Base-by-base conservation (phyloP, 1,140 invertebrate genomes). In the Propsilocerus akamusi region DNA sequence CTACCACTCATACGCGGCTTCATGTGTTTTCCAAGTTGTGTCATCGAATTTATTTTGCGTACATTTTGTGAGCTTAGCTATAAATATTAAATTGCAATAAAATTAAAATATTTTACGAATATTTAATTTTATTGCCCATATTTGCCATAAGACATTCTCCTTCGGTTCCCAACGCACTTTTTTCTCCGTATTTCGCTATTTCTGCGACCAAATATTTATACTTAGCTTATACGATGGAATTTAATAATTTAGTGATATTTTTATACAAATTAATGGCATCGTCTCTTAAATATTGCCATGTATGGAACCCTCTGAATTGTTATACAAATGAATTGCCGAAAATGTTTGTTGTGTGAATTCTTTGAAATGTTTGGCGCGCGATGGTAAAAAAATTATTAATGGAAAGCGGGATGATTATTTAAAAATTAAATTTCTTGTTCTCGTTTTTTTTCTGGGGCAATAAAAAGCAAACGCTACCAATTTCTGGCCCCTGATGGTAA, bases 71-170 rank as follows among this genome's bases (percentile, higher is more conserved):
- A n/a, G n/a, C n/a, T n/a, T n/a, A 7, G 34, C 17, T 5, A 41
- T 41, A 41, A 41, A 41, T 41, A 41, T 20, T 41, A 41, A 41
- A 41, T 41, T 20, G 34, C 22, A 41, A 41, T 41, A 41, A 41
- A 41, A 41, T 41, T 41, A 41, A 41, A 41, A 41, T 41, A 41
- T 41, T 41, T 41, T 20, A 41, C 34, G 34, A 41, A 41, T 41
- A 41, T 41, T 41, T 41, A 41, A 41, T 41, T 41, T 41, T 41
- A 41, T 41, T 41, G 34, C 34, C 34, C 34, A 41, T 41, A 41
- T 41, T 41, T 41, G 34, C 34, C 22, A 20, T 20, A 41, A 20
- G 34, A n/a, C n/a, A n/a, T n/a, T n/a, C n/a, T n/a, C n/a, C n/a
- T n/a, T n/a, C n/a, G n/a, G n/a, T n/a, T n/a, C n/a, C n/a, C n/a